These are phyloP conservation scores for Nixonia krombeini DNA, from an alignment of 1,140 invertebrate genomes.

Conservation along the genomic window DNA sequence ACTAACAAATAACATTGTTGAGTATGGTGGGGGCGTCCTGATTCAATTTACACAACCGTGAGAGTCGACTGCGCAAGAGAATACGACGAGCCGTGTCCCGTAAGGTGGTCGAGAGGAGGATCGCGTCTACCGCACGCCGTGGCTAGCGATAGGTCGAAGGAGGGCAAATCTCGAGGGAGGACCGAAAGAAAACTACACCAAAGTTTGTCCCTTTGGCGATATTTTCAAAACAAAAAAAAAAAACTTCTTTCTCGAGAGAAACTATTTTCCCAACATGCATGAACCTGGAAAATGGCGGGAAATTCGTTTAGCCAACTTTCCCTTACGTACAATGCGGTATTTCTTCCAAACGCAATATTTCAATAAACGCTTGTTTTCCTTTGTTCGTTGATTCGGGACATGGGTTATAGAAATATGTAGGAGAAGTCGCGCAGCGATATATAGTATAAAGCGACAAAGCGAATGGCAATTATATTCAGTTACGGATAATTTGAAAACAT, in stretches of 20 bases:
- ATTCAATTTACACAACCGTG: constrained; percentile 66
- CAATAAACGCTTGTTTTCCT: no score
- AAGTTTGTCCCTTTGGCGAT: constrained; percentile 20
- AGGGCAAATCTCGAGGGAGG: constrained; percentile 14
- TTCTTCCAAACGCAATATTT: no score
- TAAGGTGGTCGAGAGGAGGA: constrained; percentile 22
- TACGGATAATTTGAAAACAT: no score
- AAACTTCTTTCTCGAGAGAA: background rate
- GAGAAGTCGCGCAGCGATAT: no score
- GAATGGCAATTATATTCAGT: no score
- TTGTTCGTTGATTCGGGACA: no score
- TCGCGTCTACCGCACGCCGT: background rate
- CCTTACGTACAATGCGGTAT: no score
- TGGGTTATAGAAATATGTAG: no score
- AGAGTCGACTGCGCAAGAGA: constrained; percentile 31
- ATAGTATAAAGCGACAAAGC: no score
- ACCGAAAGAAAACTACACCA: constrained; percentile 14
- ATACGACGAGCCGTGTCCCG: constrained; percentile 22
- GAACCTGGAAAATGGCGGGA: no score
- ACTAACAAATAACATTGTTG: constrained; percentile 71
- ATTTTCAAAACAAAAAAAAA: constrained; percentile 10
- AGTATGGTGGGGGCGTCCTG: constrained; percentile 59
- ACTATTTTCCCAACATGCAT: no score
- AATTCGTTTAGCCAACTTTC: no score
- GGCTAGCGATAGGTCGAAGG: constrained; percentile 17